Conservation (phyloP, 2,888 invertebrate genomes). For the Ophraella communa region DNA sequence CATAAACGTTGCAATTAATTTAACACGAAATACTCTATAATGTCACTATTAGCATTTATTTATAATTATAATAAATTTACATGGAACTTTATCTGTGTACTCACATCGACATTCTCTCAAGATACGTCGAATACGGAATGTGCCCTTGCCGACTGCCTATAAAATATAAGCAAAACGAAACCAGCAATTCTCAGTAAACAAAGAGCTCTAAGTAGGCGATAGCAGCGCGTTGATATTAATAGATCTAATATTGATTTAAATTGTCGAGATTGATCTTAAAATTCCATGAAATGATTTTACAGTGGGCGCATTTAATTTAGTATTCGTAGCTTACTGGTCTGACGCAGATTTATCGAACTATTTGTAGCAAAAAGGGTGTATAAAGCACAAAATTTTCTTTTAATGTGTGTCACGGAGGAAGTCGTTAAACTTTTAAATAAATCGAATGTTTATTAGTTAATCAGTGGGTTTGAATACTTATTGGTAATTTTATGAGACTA, state of each 20-base stretch:
- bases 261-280: constrained; percentile 5
- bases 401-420: too few relatives aligned
- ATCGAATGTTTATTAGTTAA: too few relatives aligned
- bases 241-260: constrained; percentile 9
- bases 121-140: neutral
- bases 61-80: neutral
- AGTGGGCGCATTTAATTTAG: too few relatives aligned
- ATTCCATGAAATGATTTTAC: constrained; percentile 5
- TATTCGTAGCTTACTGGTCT: too few relatives aligned
- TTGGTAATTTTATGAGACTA: too few relatives aligned
- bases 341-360: too few relatives aligned
- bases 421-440: too few relatives aligned
- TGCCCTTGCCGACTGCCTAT: neutral
- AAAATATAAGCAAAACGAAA: neutral
- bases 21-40: neutral
- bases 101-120: neutral
- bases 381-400: too few relatives aligned
- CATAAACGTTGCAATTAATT: neutral
- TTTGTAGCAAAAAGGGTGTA: too few relatives aligned
- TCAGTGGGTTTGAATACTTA: too few relatives aligned
- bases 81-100: neutral
- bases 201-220: constrained; percentile 5
- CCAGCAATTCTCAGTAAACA: neutral
- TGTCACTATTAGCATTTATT: neutral
- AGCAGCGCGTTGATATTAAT: constrained; percentile 1